Conservation (phyloP, 2,888 invertebrate species). For the Meliscaeva auricollis region DNA sequence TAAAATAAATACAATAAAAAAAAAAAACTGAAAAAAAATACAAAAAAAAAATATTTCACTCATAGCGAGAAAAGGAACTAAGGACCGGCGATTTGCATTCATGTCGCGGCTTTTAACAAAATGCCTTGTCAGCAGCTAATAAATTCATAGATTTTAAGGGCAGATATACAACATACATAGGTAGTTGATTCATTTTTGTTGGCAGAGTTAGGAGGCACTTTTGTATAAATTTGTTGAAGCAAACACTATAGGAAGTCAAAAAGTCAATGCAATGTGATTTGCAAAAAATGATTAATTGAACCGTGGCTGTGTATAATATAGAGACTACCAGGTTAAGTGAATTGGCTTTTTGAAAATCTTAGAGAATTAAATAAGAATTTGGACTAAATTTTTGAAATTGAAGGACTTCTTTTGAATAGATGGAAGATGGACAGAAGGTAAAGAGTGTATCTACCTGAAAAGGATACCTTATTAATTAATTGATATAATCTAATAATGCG, state of each 20-base stretch:
- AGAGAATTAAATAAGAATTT: neutral
- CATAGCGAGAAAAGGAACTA: slow-evolving; percentile 32
- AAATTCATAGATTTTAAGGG: slow-evolving; percentile 70
- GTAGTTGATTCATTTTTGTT: neutral
- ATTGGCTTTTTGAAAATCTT: neutral
- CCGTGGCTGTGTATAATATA: slow-evolving; percentile 3
- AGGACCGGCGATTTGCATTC: slow-evolving; percentile 69
- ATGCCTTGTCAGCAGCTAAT: slow-evolving; percentile 72
- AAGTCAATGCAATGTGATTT: slow-evolving; percentile 11
- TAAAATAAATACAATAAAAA: slow-evolving; percentile 22
- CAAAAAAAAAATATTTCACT: slow-evolving; percentile 8
- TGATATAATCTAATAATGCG: too few species aligned
- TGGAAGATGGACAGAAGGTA: too few species aligned
- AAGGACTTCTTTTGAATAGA: neutral
- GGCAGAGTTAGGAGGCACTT: neutral
- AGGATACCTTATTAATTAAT: too few species aligned
- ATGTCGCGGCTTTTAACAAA: slow-evolving; percentile 71
- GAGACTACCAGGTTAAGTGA: slow-evolving; percentile 1
- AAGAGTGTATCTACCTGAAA: too few species aligned
- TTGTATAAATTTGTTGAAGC: slow-evolving; percentile 4
- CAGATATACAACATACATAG: slow-evolving; percentile 40
- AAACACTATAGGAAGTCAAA: slow-evolving; percentile 15
- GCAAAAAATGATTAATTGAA: slow-evolving; percentile 13
- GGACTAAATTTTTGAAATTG: neutral
- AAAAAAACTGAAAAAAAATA: neutral